These are phyloP conservation scores for Smittia aterrima DNA, from an alignment of 2,888 invertebrate genomes.

Conservation along the genomic window DNA sequence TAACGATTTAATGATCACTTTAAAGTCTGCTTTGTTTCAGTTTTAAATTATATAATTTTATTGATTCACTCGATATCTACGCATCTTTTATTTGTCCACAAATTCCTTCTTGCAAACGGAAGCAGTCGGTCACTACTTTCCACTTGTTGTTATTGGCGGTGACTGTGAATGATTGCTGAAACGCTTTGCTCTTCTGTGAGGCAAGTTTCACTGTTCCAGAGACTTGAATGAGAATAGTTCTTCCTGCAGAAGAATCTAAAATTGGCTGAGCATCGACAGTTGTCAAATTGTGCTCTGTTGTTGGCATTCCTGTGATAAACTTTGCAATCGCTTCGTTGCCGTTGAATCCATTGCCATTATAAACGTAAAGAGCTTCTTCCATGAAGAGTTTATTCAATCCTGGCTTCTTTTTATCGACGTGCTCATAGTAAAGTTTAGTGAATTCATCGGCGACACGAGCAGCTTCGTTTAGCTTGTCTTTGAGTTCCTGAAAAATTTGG, in stretches of 20 bases:
- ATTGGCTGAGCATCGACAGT: slow-evolving; percentile 88
- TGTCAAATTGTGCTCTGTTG: slow-evolving; percentile 71
- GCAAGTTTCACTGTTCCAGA: slow-evolving; percentile 78
- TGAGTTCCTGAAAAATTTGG: slow-evolving; percentile 56
- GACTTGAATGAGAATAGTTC: slow-evolving; percentile 79
- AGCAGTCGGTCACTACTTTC: slow-evolving; percentile 90
- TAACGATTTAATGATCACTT: too few species aligned
- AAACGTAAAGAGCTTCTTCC: slow-evolving; percentile 78
- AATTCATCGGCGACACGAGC: slow-evolving; percentile 86
- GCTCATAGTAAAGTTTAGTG: slow-evolving; percentile 84
- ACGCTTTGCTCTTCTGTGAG: slow-evolving; percentile 62
- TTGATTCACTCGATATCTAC: too few species aligned
- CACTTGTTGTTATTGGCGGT: slow-evolving; percentile 87
- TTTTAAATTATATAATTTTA: too few species aligned
- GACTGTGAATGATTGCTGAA: slow-evolving; percentile 83
- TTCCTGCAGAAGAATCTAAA: slow-evolving; percentile 70
- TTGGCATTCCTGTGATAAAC: slow-evolving; percentile 79
- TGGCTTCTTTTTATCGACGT: slow-evolving; percentile 82
- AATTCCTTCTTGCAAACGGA: slow-evolving; percentile 67
- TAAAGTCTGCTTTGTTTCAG: too few species aligned
- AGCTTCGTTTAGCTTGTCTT: slow-evolving; percentile 72
- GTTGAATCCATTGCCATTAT: slow-evolving; percentile 87
- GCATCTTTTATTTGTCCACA: slow-evolving; percentile 27
- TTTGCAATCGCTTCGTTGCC: slow-evolving; percentile 82
- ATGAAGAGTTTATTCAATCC: slow-evolving; percentile 77